phyloP scores from a whole-genome alignment of 2,888 invertebrate species.

The Polymixis flavicincta region DNA sequence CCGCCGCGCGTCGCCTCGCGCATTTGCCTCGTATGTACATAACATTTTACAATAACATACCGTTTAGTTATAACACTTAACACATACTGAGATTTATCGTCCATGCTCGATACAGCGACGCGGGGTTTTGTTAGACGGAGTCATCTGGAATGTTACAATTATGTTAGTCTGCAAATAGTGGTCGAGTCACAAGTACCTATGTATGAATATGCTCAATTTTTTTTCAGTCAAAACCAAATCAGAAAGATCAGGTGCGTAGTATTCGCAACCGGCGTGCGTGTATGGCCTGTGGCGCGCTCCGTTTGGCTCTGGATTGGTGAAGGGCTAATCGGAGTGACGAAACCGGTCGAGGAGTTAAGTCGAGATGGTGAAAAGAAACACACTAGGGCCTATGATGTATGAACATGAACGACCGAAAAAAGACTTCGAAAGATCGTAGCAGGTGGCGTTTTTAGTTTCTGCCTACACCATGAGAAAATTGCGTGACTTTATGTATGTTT shows the following conservation, averaged over 20 bases:
- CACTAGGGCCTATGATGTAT: background rate
- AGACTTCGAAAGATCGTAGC: background rate
- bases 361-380: no score
- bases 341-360: no score
- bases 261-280: background rate
- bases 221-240: background rate
- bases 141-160: slow-evolving; percentile 81
- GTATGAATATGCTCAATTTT: no score
- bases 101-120: slow-evolving; percentile 87
- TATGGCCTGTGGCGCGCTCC: no score
- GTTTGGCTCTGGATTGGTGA: no score
- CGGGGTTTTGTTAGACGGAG: slow-evolving; percentile 85
- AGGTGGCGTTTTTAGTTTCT: no score
- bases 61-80: slow-evolving; percentile 85
- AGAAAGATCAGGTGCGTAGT: background rate
- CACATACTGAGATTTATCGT: slow-evolving; percentile 89
- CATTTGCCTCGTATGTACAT: slow-evolving; percentile 74
- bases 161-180: background rate
- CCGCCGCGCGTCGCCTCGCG: slow-evolving; percentile 43
- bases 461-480: no score
- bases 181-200: background rate
- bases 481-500: no score
- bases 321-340: no score
- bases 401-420: background rate
- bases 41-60: slow-evolving; percentile 71